Percentiles rank a stretch among this genome's conserved stretches.
Conservation (phyloP, 2,888 invertebrate genomes). For the Dorcus parallelipipedus region DNA sequence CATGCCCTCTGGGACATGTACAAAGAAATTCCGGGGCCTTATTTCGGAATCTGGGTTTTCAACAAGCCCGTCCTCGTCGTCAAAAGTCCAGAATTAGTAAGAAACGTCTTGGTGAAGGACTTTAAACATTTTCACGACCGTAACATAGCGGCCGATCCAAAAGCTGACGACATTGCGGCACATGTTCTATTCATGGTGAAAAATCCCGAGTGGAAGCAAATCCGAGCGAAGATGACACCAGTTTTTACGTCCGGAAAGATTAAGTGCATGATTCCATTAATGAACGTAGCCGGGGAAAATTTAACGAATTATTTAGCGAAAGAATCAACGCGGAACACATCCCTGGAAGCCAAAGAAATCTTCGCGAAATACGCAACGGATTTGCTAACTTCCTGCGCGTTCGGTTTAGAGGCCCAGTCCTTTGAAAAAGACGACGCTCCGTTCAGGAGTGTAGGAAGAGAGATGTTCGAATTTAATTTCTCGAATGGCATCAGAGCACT, state of each 20-base stretch:
- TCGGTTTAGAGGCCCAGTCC: constrained; percentile 43
- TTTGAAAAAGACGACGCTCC: constrained; percentile 37
- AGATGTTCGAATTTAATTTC: constrained; percentile 33
- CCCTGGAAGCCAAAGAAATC: constrained; percentile 28
- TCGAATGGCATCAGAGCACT: constrained; percentile 23
- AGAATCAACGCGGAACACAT: background rate
- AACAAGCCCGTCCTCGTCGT: constrained; percentile 50
- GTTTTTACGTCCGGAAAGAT: constrained; percentile 56
- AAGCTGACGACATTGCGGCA: constrained; percentile 45
- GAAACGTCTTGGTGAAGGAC: constrained; percentile 50
- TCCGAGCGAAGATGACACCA: constrained; percentile 53
- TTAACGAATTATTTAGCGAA: constrained; percentile 7
- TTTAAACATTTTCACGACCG: constrained; percentile 52
- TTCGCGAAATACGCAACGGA: constrained; percentile 44
- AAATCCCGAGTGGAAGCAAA: constrained; percentile 53
- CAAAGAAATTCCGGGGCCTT: constrained; percentile 35
- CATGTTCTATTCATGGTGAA: constrained; percentile 48
- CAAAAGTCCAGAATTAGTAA: constrained; percentile 50
- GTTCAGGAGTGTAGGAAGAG: constrained; percentile 38
- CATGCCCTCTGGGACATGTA: constrained; percentile 36
- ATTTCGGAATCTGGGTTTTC: constrained; percentile 52
- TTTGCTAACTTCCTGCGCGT: constrained; percentile 45
- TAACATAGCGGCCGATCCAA: constrained; percentile 44
- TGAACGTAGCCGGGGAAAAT: constrained; percentile 41
- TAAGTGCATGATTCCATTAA: constrained; percentile 52